Evolutionary conservation across 2,888 invertebrate genomes (phyloP).

Genomic region (Thera britannica): DNA sequence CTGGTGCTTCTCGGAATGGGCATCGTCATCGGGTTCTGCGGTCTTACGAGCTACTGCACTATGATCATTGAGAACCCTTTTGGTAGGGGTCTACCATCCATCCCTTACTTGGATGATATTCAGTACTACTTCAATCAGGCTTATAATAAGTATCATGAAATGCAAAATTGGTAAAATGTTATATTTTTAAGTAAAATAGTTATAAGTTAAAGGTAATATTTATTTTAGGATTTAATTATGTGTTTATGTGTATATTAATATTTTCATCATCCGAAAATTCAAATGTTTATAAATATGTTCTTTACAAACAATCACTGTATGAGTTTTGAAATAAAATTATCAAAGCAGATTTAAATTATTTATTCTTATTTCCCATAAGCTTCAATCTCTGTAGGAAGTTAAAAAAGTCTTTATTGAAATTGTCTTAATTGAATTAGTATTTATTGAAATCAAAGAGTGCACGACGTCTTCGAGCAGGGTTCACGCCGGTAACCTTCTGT

Average conservation of each 20-base stretch:
- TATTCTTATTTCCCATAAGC: slow-evolving; percentile 9
- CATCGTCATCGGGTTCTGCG: slow-evolving; percentile 82
- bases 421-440: not conserved
- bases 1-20: slow-evolving; percentile 54
- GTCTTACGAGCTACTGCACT: slow-evolving; percentile 82
- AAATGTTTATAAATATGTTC: not conserved
- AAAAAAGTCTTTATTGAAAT: not conserved
- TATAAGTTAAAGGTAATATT: not conserved
- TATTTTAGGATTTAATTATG: not conserved
- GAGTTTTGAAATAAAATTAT: not conserved
- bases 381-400: slow-evolving; percentile 3
- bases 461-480: slow-evolving; percentile 57
- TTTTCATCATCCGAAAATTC: no score
- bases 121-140: slow-evolving; percentile 47
- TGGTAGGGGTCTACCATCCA: slow-evolving; percentile 57
- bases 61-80: slow-evolving; percentile 71
- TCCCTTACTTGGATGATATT: slow-evolving; percentile 59
- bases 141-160: slow-evolving; percentile 44
- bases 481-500: slow-evolving; percentile 59
- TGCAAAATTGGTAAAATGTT: slow-evolving; percentile 32
- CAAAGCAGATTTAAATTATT: slow-evolving; percentile 1
- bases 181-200: not conserved
- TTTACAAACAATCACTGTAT: not conserved
- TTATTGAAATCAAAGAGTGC: slow-evolving; percentile 42
- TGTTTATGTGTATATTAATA: no score